Conservation (phyloP, 2,113 vertebrate genomes). For the Bujurquina vittata region DNA sequence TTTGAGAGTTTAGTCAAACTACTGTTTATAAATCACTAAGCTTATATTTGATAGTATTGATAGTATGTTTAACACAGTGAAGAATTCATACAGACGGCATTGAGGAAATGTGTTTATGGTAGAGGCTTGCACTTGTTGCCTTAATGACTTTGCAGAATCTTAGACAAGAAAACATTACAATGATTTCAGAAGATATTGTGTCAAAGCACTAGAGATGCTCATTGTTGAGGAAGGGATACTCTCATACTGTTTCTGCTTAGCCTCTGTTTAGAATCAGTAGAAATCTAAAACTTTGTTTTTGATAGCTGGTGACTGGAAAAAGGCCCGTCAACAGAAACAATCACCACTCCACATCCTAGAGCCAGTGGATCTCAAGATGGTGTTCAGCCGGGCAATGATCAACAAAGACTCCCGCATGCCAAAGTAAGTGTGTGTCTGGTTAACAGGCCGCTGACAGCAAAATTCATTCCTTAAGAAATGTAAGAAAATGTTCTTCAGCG, state of each 20-base stretch:
- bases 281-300: constrained; percentile 20
- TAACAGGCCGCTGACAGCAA: background rate
- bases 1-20: background rate
- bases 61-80: background rate
- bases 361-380: constrained; percentile 91
- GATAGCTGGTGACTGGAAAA: constrained; percentile 93
- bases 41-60: background rate
- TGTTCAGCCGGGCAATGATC: constrained; percentile 93
- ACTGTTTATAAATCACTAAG: background rate
- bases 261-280: background rate
- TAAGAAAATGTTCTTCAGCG: background rate
- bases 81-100: background rate
- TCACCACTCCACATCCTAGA: constrained; percentile 92
- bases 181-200: background rate
- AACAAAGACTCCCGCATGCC: constrained; percentile 95
- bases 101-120: background rate
- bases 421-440: constrained; percentile 80
- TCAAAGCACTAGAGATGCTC: background rate
- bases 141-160: background rate
- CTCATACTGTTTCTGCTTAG: background rate
- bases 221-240: background rate
- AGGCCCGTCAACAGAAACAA: constrained; percentile 85
- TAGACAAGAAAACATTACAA: background rate
- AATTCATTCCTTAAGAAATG: background rate
- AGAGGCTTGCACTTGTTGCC: background rate